Conservation (phyloP, 2,888 invertebrate species). For the Cheilosia variabilis region DNA sequence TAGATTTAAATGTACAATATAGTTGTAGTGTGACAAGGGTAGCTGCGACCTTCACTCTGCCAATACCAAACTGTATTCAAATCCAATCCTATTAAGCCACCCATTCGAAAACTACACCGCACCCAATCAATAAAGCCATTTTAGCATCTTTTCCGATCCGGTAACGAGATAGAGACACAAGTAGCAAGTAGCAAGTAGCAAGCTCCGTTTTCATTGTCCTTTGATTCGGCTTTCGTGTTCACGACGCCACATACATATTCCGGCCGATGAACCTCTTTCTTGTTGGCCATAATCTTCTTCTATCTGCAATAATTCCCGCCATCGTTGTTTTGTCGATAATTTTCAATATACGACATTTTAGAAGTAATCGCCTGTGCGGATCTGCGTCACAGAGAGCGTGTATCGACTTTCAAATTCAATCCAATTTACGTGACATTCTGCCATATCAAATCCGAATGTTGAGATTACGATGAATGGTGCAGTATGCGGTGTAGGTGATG, state of each 20-base stretch:
- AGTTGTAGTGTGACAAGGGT: too few species aligned
- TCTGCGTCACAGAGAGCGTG: constrained; percentile 7
- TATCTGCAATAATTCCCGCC: neutral
- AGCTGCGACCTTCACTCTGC: too few species aligned
- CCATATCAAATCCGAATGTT: neutral
- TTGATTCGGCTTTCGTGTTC: constrained; percentile 41
- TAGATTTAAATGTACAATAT: too few species aligned
- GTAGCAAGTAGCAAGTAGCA: neutral
- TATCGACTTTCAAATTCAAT: constrained; percentile 49
- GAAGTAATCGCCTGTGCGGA: constrained; percentile 21
- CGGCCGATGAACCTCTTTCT: constrained; percentile 33
- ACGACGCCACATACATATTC: neutral
- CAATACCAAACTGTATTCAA: neutral
- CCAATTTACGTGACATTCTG: constrained; percentile 50
- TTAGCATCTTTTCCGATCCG: constrained; percentile 14
- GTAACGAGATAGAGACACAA: constrained; percentile 2
- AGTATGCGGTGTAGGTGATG: neutral
- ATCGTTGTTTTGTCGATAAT: constrained; percentile 17
- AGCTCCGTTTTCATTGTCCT: constrained; percentile 12
- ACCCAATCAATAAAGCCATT: constrained; percentile 40
- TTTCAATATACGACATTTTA: constrained; percentile 23
- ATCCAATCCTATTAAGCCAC: neutral
- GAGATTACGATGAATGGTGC: neutral
- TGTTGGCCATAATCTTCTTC: neutral
- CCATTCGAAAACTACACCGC: neutral